Base-by-base conservation (phyloP, 2,797 vertebrate species). In the Euphonia xanthogaster region DNA sequence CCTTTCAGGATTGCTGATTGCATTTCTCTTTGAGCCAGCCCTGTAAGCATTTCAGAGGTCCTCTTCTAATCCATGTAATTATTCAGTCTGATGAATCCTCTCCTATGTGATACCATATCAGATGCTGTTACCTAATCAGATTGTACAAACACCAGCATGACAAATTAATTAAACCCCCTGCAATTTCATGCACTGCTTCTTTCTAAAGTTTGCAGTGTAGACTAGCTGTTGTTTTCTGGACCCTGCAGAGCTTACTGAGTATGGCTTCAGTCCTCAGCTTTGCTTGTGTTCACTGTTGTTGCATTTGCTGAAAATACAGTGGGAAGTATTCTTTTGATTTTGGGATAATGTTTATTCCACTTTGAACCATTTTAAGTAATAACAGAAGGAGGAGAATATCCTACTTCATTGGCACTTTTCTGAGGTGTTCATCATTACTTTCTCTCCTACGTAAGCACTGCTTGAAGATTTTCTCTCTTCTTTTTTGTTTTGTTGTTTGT, bases 51-150 rank as follows among this genome's bases (percentile, higher is more conserved):
- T 95, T 95, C 76, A 78, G 95, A 94, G 48, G 91, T 91, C 61
- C 37, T 95, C 75, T 94, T 95, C 78, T 96, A 94, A 93, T 96
- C 90, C 90, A 60, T 94, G 73, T 93, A 97, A 94, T 94, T 97
- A 93, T 90, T 93, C 94, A 95, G 82, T 90, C 86, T 96, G 91
- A 91, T 94, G 91, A 95, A 81, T 93, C 54, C 62, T 93, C 82
- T 95, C 54, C 66, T 94, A 7, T 86, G 85, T 90, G 88, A 88
- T 94, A 92, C 87, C 45, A 4, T 85, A 96, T 95, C 94, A 95
- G 90, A 94, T 94, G 70, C 82, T 90, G 85, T 95, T 97, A 96
- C 86, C 73, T 95, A 96, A 91, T 96, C 94, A 91, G 93, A 94
- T 62, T 90, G 90, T 96, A 86, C 85, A 66, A 94, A 96, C 66